Evolutionary conservation across 2,888 invertebrate genomes (phyloP), one percentile per base, ranked within the genome.

Genomic region (Sicus ferrugineus): DNA sequence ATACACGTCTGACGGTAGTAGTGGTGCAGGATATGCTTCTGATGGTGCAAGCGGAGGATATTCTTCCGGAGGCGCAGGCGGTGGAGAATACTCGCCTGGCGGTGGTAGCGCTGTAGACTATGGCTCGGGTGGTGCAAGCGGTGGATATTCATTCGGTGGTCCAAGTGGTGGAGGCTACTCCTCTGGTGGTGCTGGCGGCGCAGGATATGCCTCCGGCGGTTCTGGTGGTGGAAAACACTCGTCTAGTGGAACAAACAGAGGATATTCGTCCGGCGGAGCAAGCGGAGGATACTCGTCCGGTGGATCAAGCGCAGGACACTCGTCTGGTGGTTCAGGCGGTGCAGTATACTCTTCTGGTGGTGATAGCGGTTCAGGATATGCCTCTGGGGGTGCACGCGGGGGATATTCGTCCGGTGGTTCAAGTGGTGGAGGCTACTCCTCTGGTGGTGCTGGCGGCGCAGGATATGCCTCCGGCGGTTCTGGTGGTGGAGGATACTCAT

Each of bases 11-110:
- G 38, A 38, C 14, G n/a, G n/a, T 31, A 71, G 73, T 56, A 50
- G 56, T 26, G 62, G 11, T 70, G 64, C 59, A 28, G 73, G 58
- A 48, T 62, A 59, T 63, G 71, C 58, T 52, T 74, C 67, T 11
- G 73, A 70, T 59, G 50, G 48, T 28, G 23, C 34, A 16, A 67
- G 14, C n/a, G 46, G 3, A 3, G 19, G 19, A 46, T 52, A 28
- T 52, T 23, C 62, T 34, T 7, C 23, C 52, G 46, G 26, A 26
- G 61, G n/a, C 26, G 30, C 28, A 16, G 23, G 58, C 16, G 59
- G 61, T 23, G 61, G 3, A 46, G n/a, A 46, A 14, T 46, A 46
- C 46, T 5, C 9, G 3, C 19, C 26, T 62, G 69, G 66, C 16
- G 42, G 23, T 4, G 28, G 30, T 19, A 28, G 34, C 61, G 59